Evolutionary conservation across 2,113 vertebrate genomes (phyloP), one percentile per base, ranked within the genome.

Genomic region (Coregonus clupeaformis): DNA sequence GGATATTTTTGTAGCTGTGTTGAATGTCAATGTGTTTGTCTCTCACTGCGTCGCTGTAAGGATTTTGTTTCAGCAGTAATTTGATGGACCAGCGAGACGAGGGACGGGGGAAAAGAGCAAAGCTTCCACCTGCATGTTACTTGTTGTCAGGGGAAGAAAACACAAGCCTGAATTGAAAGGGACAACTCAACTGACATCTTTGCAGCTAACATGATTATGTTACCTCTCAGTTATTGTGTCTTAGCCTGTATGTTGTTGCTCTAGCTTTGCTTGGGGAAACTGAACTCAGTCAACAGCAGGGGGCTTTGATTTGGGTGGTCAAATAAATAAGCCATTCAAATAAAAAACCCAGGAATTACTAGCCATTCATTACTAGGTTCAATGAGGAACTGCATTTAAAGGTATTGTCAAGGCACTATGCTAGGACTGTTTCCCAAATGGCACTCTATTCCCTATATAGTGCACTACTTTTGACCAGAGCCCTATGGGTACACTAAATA

Each of bases 321-420:
- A 27, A 18, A 20, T 66, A n/a, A 22, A 60, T 11, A 6, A 7
- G 7, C 6, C 57, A 7, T 22, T 60, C 6, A 42, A 2, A 42
- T 42, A 42, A 42, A 11, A 12, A 29, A 12, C 2, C 11, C 0
- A 42, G 0, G 2, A 11, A 11, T 42, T 3, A 42, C 36, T 9
- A 27, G 60, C 24, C 60, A 25, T 63, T 63, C 22, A 25, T 63
- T 63, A 63, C 16, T n/a, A 5, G 65, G 30, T 6, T 67, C 25
- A 67, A 67, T 67, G 9, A 67, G 65, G 65, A 67, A 67, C 65
- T 32, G 65, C 57, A 7, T 36, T 36, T 67, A 27, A 67, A 42
- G 30, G 65, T 67, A n/a, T 36, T 67, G 29, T 67, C 18, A 67
- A 18, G 27, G 29, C 65, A 36, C 20, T 67, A 29, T 30, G 14